These are phyloP conservation scores for Semnornis frantzii DNA, from an alignment of 2,113 vertebrate species.

Conservation along the genomic window DNA sequence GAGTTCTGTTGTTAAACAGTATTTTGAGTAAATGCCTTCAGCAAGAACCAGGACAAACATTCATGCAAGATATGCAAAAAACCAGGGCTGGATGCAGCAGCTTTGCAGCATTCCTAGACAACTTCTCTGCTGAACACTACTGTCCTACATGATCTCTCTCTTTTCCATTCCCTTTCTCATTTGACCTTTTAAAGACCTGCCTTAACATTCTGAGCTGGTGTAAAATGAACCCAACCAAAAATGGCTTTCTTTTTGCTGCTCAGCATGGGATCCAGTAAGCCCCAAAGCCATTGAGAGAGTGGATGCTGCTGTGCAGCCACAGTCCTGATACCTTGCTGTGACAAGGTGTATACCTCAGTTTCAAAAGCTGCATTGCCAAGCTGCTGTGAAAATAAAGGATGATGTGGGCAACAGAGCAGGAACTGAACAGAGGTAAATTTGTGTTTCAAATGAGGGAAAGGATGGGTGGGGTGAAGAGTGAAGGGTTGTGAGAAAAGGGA, in stretches of 20 bases:
- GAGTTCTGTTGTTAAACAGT: background rate
- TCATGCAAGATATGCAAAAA: background rate
- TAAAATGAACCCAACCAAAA: background rate
- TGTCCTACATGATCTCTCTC: background rate
- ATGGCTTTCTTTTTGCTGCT: background rate
- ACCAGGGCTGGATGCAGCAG: background rate
- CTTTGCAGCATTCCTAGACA: background rate
- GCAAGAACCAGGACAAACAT: background rate
- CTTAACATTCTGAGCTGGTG: background rate
- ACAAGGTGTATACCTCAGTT: background rate
- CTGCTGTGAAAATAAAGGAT: slow-evolving; percentile 2
- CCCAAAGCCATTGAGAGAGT: background rate
- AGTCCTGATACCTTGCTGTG: background rate
- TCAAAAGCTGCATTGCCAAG: background rate
- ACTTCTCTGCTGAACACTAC: background rate
- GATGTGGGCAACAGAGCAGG: background rate
- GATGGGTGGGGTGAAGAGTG: background rate
- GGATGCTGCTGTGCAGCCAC: background rate
- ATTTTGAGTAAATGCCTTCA: background rate
- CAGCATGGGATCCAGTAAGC: background rate
- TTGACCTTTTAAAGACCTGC: background rate
- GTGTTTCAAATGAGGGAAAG: slow-evolving; percentile 29
- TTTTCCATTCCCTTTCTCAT: background rate
- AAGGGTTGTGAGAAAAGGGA: background rate
- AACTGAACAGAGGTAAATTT: background rate